phyloP scores from a whole-genome alignment of 2,113 vertebrate genomes.

The Albula glossodonta region DNA sequence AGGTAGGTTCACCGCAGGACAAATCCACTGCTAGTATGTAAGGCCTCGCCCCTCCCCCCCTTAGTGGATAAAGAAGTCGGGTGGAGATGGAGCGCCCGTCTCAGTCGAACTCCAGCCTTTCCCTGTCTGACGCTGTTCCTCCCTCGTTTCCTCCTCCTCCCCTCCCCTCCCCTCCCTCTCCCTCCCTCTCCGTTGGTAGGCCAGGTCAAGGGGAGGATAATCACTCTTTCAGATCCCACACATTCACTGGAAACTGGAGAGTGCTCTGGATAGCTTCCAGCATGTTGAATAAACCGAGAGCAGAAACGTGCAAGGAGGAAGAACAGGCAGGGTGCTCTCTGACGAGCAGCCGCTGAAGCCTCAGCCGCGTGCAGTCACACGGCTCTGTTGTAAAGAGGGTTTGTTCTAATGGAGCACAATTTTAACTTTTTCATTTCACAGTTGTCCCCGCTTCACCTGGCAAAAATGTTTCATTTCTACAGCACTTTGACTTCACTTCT shows the following conservation, averaged over 20 bases:
- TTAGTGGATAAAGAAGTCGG: not conserved
- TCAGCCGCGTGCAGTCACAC: not conserved
- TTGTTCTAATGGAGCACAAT: too few species aligned
- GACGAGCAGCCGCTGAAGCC: not conserved
- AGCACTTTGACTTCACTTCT: too few species aligned
- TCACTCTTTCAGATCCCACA: not conserved
- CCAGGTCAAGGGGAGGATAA: constrained; percentile 9
- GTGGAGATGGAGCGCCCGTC: not conserved
- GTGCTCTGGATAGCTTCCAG: constrained; percentile 18
- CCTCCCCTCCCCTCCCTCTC: not conserved
- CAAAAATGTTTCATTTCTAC: not conserved
- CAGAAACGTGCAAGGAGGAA: not conserved
- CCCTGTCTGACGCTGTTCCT: not conserved
- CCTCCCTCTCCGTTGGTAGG: not conserved
- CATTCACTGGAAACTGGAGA: not conserved
- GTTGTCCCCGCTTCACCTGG: not conserved
- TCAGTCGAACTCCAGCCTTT: not conserved
- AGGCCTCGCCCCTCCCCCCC: not conserved
- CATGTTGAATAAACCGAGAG: not conserved
- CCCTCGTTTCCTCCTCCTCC: not conserved
- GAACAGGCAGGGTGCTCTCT: not conserved
- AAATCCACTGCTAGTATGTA: not conserved
- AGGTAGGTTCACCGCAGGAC: constrained; percentile 20
- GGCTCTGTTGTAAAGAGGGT: not conserved
- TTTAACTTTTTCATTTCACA: not conserved